These are phyloP conservation scores for Himantopus leucocephalus DNA, from an alignment of 2,113 vertebrate genomes.

Conservation along the genomic window DNA sequence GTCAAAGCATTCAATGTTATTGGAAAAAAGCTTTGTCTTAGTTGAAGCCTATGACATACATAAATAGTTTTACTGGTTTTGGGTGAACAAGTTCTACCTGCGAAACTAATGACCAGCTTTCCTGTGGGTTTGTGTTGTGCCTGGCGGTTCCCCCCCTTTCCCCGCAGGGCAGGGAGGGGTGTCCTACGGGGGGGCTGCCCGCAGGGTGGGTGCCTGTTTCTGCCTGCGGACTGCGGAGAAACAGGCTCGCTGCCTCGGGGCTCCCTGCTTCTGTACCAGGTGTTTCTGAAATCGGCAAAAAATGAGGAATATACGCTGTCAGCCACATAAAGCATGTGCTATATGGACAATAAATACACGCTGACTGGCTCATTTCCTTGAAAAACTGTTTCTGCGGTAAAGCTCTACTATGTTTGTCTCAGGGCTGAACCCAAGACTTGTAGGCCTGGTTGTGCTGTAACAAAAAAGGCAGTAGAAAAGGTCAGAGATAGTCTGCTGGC, in stretches of 20 bases:
- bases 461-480: neutral
- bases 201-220: too few species aligned
- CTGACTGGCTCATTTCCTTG: neutral
- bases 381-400: neutral
- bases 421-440: neutral
- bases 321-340: neutral
- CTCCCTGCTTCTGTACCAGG: neutral
- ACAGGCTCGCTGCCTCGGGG: accelerated
- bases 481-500: neutral
- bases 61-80: neutral
- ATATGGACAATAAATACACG: neutral
- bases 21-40: neutral
- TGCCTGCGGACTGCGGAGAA: neutral
- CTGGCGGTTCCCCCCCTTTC: neutral
- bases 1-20: accelerated
- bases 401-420: neutral
- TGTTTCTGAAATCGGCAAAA: neutral
- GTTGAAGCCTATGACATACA: neutral
- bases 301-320: neutral
- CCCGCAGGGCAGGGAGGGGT: neutral
- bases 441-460: neutral
- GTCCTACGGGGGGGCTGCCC: too few species aligned
- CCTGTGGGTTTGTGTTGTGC: accelerated
- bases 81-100: neutral
- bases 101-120: neutral